Conservation (phyloP, 2,113 vertebrate genomes). For the zebrafish (Danio rerio) region DNA sequence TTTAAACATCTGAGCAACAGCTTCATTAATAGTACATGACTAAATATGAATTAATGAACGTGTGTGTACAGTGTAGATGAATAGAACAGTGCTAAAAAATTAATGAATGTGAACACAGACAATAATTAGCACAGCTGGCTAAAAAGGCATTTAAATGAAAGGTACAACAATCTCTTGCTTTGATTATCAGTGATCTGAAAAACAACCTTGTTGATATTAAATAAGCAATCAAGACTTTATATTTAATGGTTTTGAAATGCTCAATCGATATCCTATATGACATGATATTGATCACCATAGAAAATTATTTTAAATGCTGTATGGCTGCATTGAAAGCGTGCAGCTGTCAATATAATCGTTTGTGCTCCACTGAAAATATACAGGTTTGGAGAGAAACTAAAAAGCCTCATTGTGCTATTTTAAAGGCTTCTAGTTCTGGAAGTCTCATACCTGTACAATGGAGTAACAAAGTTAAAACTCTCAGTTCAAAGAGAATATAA, state of each 20-base stretch:
- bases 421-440: no score
- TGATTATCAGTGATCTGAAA: neutral
- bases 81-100: neutral
- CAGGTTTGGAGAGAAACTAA: neutral
- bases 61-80: neutral
- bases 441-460: no score
- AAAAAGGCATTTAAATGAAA: conserved; percentile 1
- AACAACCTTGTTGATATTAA: neutral
- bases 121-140: conserved; percentile 3
- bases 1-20: conserved; percentile 13
- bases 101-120: conserved; percentile 5
- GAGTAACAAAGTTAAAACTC: no score
- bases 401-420: neutral
- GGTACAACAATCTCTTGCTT: neutral
- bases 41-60: conserved; percentile 9
- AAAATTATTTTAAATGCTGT: neutral
- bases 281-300: neutral
- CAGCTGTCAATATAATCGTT: neutral
- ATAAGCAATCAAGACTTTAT: neutral
- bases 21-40: conserved; percentile 13
- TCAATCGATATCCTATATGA: neutral
- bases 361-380: neutral
- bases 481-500: no score
- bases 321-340: neutral
- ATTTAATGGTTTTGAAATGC: neutral